Percentiles rank a stretch among this genome's conserved stretches.
Conservation (phyloP, 2,797 vertebrate genomes). For the Pseudochirops cupreus region DNA sequence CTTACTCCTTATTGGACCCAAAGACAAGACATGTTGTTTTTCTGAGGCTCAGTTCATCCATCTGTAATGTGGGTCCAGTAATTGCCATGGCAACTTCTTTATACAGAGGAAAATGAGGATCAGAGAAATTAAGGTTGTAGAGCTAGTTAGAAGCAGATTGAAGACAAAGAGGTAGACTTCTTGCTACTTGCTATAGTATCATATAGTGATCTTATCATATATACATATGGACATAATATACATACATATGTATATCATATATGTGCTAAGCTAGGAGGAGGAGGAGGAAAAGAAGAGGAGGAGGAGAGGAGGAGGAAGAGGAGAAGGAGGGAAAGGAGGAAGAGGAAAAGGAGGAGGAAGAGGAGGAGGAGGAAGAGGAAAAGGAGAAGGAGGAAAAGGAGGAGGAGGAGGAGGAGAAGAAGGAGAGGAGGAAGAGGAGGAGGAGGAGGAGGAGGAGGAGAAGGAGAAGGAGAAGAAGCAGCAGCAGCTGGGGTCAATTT, state of each 20-base stretch:
- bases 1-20: neutral
- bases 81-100: neutral
- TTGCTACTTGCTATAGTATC: neutral
- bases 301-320: too few species aligned
- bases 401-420: too few species aligned
- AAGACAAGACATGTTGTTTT: neutral
- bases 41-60: neutral
- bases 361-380: too few species aligned
- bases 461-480: neutral
- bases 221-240: too few species aligned
- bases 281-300: neutral
- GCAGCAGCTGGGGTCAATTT: neutral
- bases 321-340: too few species aligned
- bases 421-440: too few species aligned
- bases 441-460: too few species aligned
- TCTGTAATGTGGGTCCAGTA: neutral
- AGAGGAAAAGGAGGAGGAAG: too few species aligned
- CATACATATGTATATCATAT: too few species aligned
- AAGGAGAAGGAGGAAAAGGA: rapidly evolving
- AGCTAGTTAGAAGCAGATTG: neutral
- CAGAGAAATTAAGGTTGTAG: neutral
- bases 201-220: too few species aligned
- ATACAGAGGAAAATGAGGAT: neutral
- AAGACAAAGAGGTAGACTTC: neutral
- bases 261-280: neutral